These are phyloP conservation scores for Acronicta alni DNA, from an alignment of 2,888 invertebrate genomes.

Conservation along the genomic window DNA sequence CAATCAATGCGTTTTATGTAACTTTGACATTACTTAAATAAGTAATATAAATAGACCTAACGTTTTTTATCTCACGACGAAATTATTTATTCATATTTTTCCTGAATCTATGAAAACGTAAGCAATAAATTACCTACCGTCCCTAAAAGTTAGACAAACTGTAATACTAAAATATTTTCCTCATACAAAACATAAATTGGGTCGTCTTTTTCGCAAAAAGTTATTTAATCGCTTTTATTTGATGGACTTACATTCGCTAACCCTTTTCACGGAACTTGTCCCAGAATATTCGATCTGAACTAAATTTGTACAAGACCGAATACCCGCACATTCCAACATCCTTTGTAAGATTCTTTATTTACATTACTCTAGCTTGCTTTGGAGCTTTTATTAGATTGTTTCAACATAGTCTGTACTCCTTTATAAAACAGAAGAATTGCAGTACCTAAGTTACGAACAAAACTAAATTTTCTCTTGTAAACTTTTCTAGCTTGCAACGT, in stretches of 20 bases:
- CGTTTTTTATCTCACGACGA: not conserved
- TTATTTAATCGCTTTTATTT: constrained; percentile 82
- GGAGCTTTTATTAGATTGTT: constrained; percentile 83
- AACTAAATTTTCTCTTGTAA: constrained; percentile 11
- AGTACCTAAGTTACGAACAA: constrained; percentile 30
- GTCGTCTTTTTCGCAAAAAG: constrained; percentile 72
- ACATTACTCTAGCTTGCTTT: constrained; percentile 79
- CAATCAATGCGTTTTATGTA: constrained; percentile 38
- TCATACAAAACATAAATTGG: constrained; percentile 62
- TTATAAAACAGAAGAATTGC: constrained; percentile 39
- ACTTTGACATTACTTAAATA: constrained; percentile 10
- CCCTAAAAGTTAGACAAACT: constrained; percentile 60
- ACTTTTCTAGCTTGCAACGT: constrained; percentile 2
- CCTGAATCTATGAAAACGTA: constrained; percentile 47
- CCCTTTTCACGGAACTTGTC: constrained; percentile 85
- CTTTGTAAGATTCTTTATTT: constrained; percentile 83
- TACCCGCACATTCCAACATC: constrained; percentile 82
- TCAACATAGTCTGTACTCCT: constrained; percentile 61
- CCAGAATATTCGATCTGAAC: constrained; percentile 83
- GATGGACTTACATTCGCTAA: constrained; percentile 75
- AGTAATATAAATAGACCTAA: not conserved
- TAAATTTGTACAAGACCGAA: constrained; percentile 83
- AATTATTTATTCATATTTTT: constrained; percentile 11
- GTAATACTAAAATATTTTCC: constrained; percentile 56
- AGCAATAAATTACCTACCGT: constrained; percentile 58